Base-by-base conservation (phyloP, 1,140 invertebrate species). In the Dinoponera quadriceps region DNA sequence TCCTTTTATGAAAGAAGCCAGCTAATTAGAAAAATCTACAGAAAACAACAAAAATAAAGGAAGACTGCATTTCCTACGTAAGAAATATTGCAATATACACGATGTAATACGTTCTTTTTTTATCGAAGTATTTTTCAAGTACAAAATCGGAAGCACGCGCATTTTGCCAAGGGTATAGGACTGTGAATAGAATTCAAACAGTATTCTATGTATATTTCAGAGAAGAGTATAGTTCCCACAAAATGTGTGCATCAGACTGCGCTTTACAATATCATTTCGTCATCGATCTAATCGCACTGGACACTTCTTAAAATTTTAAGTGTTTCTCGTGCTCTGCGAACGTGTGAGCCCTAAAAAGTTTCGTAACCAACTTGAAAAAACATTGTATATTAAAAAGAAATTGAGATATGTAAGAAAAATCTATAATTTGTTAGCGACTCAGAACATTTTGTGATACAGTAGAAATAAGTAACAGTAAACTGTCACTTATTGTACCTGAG, bases 1-100 rank as follows among this genome's bases (percentile, higher is more conserved):
- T 77, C 25, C 54, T 62, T 85, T 75, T 78, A 62, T 38, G 51
- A 84, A 48, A 63, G 33, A 69, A 54, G 51, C 22, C 14, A 51
- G 48, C 11, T 33, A 51, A 44, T 62, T 51, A 51, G 25, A 44
- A 48, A 65, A n/a, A 3, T 13, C 44, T 54, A 65, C 25, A 20
- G 14, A 62, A 63, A 62, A 33, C 48, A 75, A 55, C n/a, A n/a
- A n/a, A n/a, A n/a, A n/a, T n/a, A n/a, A n/a, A n/a, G n/a, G n/a
- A n/a, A n/a, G n/a, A 20, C 48, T 74, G 25, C 9, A 49, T 1
- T 62, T 51, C 63, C 3, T 22, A 29, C 27, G 0, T 48, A 2
- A 74, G 5, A 48, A 60, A 86, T 68, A 33, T 66, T 22, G 72
- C 7, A 48, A 51, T 66, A 85, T 68, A 25, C 69, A 48, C 54